Conservation (phyloP, 2,888 invertebrate genomes). For the Lasioglossum figueresi region DNA sequence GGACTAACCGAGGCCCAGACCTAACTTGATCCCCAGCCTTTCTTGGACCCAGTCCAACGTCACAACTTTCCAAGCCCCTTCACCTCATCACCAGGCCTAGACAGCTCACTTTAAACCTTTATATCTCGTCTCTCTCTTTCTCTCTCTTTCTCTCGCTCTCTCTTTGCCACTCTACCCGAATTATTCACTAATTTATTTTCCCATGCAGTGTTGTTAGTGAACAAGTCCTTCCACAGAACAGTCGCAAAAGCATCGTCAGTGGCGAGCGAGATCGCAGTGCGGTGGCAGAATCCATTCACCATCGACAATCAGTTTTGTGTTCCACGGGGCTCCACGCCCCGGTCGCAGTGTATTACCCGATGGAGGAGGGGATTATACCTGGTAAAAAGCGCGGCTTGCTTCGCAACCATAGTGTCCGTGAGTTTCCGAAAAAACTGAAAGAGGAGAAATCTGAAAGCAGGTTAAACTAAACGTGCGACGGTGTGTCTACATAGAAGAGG, state of each 20-base stretch:
- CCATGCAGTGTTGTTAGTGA: neutral
- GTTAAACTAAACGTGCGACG: neutral
- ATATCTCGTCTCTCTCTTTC: neutral
- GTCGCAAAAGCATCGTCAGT: constrained; percentile 22
- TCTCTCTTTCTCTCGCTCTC: neutral
- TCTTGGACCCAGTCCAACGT: too few species aligned
- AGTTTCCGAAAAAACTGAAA: constrained; percentile 7
- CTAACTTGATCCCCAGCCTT: too few species aligned
- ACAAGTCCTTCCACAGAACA: constrained; percentile 20
- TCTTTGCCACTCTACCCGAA: neutral
- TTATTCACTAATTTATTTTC: neutral
- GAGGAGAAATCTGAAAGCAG: neutral
- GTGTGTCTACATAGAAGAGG: neutral
- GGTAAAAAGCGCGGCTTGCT: neutral
- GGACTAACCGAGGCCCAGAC: too few species aligned
- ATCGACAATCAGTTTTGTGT: constrained; percentile 69
- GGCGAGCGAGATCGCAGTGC: constrained; percentile 22
- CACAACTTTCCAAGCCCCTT: neutral
- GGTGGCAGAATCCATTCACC: constrained; percentile 29
- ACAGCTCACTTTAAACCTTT: neutral
- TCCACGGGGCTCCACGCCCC: constrained; percentile 33
- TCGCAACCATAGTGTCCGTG: neutral
- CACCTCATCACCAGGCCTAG: neutral
- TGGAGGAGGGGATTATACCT: neutral
- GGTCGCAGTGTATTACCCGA: neutral